Evolutionary conservation across 1,140 invertebrate species (phyloP), one percentile per base, ranked within the genome.

Genomic region (Triops longicaudatus): DNA sequence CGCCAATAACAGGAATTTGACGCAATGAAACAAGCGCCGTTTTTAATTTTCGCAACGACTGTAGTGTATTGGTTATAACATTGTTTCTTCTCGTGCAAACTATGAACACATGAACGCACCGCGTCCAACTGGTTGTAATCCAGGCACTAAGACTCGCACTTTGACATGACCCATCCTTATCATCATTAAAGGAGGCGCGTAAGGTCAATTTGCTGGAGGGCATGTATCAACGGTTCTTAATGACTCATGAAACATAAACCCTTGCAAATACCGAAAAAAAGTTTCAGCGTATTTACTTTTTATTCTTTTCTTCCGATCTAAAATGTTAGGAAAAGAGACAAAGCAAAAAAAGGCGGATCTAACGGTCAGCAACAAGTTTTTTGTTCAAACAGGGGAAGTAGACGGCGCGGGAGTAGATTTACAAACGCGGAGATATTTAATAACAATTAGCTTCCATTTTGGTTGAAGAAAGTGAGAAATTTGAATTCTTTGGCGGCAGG

Each of bases 291-390:
- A 63, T 3, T 22, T 5, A 63, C 50, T 63, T 4, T 63, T 63
- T 63, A 22, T n/a, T 63, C 22, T 63, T 63, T 17, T 63, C 50
- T 17, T 63, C 50, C 50, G 31, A 9, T 63, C 22, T 0, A 9
- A 63, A 63, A 1, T 17, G 50, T 63, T 63, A 63, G 17, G 22
- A 22, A 63, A 22, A n/a, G 5, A 17, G 22, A 22, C 50, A 63
- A 63, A 63, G 50, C 22, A 17, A 22, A 63, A 63, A 63, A 63
- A 63, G 50, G 50, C 50, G 50, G 31, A 4, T 63, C 22, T n/a
- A 63, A 63, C 50, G 50, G 50, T 63, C 50, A 63, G 50, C 50
- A 63, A 63, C 50, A 63, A 63, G 50, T 63, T 63, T 63, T 63
- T 63, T 22, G 14, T 22, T 63, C 50, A 63, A 22, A n/a, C 4